Base-by-base conservation (phyloP, 2,113 vertebrate species). In the Piaya cayana region DNA sequence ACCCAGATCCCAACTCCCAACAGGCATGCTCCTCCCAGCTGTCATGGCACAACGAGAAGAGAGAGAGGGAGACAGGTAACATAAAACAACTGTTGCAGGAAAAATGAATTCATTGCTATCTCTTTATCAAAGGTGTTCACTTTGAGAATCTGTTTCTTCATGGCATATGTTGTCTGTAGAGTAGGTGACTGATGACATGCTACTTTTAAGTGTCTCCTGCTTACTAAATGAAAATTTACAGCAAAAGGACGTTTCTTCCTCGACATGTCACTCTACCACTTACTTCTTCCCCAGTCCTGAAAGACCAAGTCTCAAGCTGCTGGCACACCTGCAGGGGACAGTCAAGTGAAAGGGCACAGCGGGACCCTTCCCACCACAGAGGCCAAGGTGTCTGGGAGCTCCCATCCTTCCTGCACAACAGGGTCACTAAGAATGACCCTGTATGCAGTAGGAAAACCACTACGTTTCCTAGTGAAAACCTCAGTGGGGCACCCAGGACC, bases 1-100 rank as follows among this genome's bases (percentile, higher is more conserved):
- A 99, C 98, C 99, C 99, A 99, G 62, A 98, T 98, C 18, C 99
- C 99, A 1, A 99, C 82, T 21, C 98, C 98, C 55, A 99, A 98
- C 90, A 99, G 98, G 96, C 98, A 98, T 2, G 98, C 97, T 62
- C 99, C 99, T 4, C 99, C 98, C 81, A 99, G 98, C 99, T 99
- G 97, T 43, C 79, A 85, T 1, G 11, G 45, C 70, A 84, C 23
- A 8, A 45, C 26, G 37, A 86, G 23, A 63, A 39, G 69, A 79
- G n/a, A 88, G 42, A 32, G 32, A n/a, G 25, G 3, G 5, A 62
- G 55, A 53, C 0, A 19, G 14, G 36, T 64, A 82, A 1, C 53
- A 34, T 27, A 25, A 55, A 82, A 42, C 47, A 85, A 27, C 49
- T 29, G 26, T 43, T 32, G 52, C 12, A 62, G 45, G 34, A 72